Conservation (phyloP, 2,888 invertebrate species). For the Diaprepes abbreviatus region DNA sequence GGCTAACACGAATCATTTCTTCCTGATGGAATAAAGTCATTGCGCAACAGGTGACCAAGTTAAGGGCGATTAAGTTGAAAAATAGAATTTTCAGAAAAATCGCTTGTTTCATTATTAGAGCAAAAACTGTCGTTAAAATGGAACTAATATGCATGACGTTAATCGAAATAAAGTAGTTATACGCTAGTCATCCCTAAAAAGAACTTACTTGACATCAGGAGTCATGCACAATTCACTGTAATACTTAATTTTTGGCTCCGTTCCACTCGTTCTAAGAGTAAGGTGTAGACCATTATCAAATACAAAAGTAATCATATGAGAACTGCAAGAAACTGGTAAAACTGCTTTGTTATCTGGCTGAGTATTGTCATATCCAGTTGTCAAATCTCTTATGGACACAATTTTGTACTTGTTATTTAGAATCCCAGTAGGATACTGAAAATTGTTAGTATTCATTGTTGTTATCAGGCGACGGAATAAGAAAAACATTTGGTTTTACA, state of each 20-base stretch:
- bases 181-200: slow-evolving; percentile 77
- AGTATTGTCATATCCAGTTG: slow-evolving; percentile 86
- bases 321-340: slow-evolving; percentile 76
- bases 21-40: too few relatives aligned
- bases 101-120: too few relatives aligned
- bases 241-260: slow-evolving; percentile 99
- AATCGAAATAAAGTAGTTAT: not conserved
- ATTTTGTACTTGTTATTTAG: slow-evolving; percentile 75
- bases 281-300: slow-evolving; percentile 89
- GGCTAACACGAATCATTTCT: too few relatives aligned
- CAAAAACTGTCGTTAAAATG: too few relatives aligned
- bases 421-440: slow-evolving; percentile 81
- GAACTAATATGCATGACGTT: too few relatives aligned
- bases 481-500: too few relatives aligned
- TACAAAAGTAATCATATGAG: slow-evolving; percentile 95
- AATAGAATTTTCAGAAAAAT: too few relatives aligned
- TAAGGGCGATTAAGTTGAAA: too few relatives aligned
- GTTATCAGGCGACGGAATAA: too few relatives aligned
- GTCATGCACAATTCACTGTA: slow-evolving; percentile 91
- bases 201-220: slow-evolving; percentile 74
- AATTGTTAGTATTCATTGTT: too few relatives aligned
- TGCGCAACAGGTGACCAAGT: too few relatives aligned
- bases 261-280: slow-evolving; percentile 96
- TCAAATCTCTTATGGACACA: slow-evolving; percentile 86
- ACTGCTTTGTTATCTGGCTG: slow-evolving; percentile 79